Evolutionary conservation across 1,140 invertebrate genomes (phyloP), one percentile per base, ranked within the genome.

Genomic region (Nylanderia fulva): DNA sequence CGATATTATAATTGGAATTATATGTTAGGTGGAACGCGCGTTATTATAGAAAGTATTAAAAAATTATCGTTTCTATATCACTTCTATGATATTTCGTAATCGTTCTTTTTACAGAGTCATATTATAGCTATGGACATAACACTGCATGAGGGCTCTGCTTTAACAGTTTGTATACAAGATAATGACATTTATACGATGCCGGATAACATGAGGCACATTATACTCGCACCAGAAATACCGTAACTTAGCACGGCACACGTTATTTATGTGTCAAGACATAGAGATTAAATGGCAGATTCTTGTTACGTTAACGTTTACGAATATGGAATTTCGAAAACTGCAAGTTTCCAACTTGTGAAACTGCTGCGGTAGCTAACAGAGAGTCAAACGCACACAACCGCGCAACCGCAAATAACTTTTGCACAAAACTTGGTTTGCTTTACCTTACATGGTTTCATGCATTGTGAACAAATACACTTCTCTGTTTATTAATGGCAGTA

Each of bases 81-180:
- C 60, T 79, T 71, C 64, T 91, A 69, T 82, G 68, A 91, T n/a
- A n/a, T 88, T 91, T 86, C 13, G 29, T 68, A 68, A 79, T 79
- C 63, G 4, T 82, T 88, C 13, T 90, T 91, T 91, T 93, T 92
- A 87, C 92, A 93, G 93, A 93, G 92, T 93, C 91, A 88, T 92
- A 90, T 92, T 92, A 42, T 91, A 88, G 72, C 91, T 92, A 90
- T 91, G 92, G 92, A 92, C 90, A 90, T 93, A 91, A 92, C 76
- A 92, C 88, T 93, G 92, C 92, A 92, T 92, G 93, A 92, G 90
- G 92, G 88, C 80, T 93, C 92, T 92, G 91, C 92, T 93, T 93
- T 91, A 84, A 93, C 93, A 92, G 93, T 93, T 93, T 93, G 92
- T 93, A 93, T 93, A 90, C 75, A 87, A 90, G 86, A 90, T 87